Evolutionary conservation across 1,140 invertebrate genomes (phyloP).

Genomic region (Bacillus rossius): DNA sequence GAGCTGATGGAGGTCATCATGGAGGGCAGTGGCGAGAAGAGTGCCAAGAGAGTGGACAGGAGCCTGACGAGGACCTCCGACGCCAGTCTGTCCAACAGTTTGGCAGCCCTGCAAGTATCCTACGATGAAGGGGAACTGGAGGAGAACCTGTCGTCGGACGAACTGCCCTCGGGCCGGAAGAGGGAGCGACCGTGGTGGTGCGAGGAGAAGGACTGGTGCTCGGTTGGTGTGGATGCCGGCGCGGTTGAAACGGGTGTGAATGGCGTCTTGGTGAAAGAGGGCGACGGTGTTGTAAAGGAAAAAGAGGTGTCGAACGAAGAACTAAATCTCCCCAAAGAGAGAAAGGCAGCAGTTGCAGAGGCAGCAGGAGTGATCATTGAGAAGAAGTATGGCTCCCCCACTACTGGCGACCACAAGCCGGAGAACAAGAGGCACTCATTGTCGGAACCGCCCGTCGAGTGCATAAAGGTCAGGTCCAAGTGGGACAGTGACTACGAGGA

Average conservation of each 20-base stretch:
- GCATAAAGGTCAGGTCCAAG: conserved; percentile 6
- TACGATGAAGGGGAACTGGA: conserved; percentile 9
- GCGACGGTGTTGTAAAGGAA: too few relatives aligned
- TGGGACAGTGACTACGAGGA: conserved; percentile 18
- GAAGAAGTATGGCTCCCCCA: too few relatives aligned
- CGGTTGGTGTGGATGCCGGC: too few relatives aligned
- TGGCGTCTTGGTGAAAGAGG: too few relatives aligned
- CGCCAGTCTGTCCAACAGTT: conserved; percentile 3
- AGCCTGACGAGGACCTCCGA: not conserved
- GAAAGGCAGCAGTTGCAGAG: too few relatives aligned
- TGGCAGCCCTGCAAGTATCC: conserved; percentile 10
- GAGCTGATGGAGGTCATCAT: conserved; percentile 5
- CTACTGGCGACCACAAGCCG: too few relatives aligned
- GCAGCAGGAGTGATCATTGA: too few relatives aligned
- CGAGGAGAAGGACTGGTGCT: not conserved
- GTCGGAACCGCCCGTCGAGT: too few relatives aligned
- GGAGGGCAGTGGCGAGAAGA: not conserved
- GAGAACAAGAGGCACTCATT: too few relatives aligned
- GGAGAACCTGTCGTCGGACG: not conserved
- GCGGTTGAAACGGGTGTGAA: too few relatives aligned
- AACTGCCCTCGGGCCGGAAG: not conserved
- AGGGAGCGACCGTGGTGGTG: conserved; percentile 3
- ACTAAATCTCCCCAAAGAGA: too few relatives aligned
- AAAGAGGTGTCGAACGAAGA: too few relatives aligned
- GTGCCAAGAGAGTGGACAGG: not conserved